Conservation (phyloP, 2,113 vertebrate species). For the Hemicordylus capensis region DNA sequence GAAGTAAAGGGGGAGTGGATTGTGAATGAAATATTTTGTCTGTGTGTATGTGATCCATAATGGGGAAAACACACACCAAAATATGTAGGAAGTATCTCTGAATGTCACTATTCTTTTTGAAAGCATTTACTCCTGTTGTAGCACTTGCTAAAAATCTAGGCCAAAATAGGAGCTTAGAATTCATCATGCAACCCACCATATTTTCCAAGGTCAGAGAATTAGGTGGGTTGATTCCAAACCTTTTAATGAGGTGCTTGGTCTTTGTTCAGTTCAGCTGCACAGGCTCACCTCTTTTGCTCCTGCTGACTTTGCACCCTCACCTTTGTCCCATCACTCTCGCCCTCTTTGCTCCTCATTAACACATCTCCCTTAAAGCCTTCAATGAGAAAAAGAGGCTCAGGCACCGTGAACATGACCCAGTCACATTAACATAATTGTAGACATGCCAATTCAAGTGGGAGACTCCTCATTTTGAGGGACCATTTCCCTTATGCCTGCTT, state of each 20-base stretch:
- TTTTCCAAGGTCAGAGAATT: background rate
- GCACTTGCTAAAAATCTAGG: conserved; percentile 29
- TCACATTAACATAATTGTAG: background rate
- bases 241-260: conserved; percentile 45
- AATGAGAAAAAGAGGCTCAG: rapidly evolving
- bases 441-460: background rate
- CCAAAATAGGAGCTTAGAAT: conserved; percentile 40
- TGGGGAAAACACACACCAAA: background rate
- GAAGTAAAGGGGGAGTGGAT: conserved; percentile 8
- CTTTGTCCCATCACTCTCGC: background rate
- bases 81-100: background rate
- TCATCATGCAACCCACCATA: conserved; percentile 47
- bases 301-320: background rate
- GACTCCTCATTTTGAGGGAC: background rate
- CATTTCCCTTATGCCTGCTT: background rate
- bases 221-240: conserved; percentile 14
- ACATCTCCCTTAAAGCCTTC: background rate
- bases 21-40: background rate
- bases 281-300: background rate
- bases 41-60: too few species aligned
- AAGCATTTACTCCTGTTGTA: background rate
- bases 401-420: background rate
- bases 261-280: conserved; percentile 27
- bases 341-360: background rate
- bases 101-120: conserved; percentile 21